Percentiles rank a stretch among this genome's conserved stretches.
Conservation (phyloP, 2,888 invertebrate genomes). For the Xylophagus ater region DNA sequence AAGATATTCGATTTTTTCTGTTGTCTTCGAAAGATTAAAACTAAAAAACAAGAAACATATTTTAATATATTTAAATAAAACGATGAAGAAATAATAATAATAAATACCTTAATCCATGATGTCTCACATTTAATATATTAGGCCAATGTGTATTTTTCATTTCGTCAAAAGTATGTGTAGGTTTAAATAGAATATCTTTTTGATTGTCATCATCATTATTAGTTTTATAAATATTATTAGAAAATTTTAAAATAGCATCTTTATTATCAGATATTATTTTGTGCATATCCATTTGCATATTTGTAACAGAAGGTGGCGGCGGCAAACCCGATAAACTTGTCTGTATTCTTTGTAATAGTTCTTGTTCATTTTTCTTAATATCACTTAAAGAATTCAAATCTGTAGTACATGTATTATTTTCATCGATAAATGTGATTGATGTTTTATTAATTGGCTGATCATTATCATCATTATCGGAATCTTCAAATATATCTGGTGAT, state of each 20-base stretch:
- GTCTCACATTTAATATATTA: constrained; percentile 48
- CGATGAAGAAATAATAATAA: background rate
- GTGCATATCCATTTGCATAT: constrained; percentile 51
- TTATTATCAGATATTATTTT: constrained; percentile 53
- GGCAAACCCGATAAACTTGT: constrained; percentile 55
- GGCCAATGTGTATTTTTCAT: constrained; percentile 45
- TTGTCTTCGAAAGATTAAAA: constrained; percentile 55
- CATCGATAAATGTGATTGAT: background rate
- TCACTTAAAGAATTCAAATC: constrained; percentile 17
- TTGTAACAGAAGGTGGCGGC: constrained; percentile 65
- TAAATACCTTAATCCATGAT: constrained; percentile 63
- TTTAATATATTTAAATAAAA: constrained; percentile 9
- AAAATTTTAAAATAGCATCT: constrained; percentile 37
- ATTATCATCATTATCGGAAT: constrained; percentile 42
- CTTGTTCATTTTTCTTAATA: constrained; percentile 27
- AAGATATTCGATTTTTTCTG: constrained; percentile 59
- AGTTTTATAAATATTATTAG: constrained; percentile 13
- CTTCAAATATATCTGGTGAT: constrained; percentile 58
- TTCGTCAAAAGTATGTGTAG: constrained; percentile 29
- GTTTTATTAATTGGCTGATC: constrained; percentile 17
- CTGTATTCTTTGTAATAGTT: constrained; percentile 38
- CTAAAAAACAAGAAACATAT: constrained; percentile 47
- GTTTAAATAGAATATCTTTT: constrained; percentile 25
- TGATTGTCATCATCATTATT: background rate
- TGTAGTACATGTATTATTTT: too few species aligned